Base-by-base conservation (phyloP, 2,113 vertebrate genomes). In the Passer domesticus region DNA sequence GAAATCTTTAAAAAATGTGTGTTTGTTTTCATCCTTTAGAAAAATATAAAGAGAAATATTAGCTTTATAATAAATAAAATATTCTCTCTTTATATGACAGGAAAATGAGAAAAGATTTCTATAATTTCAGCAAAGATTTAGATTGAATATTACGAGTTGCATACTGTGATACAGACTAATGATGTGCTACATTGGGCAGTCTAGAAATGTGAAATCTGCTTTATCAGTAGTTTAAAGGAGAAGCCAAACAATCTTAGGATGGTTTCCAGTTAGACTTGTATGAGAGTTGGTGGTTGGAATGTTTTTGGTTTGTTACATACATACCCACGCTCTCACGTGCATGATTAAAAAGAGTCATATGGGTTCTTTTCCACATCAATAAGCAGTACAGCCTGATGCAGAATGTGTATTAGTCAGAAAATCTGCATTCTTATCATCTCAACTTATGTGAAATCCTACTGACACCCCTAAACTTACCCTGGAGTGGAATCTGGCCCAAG, bases 281-380 rank as follows among this genome's bases (percentile, higher is more conserved):
- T 11, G 22, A 88, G 22, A 68, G 12, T 12, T 30, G 28, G 33
- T 86, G 33, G 13, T 35, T 68, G 24, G 41, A 73, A 64, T 15
- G 13, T 1, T 58, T 86, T 76, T 33, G 8, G 20, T 35, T 64
- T 79, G 24, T 7, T 69, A 49, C 30, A 30, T 11, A 15, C 15
- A 30, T 12, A 6, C 15, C 15, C 31, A 13, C 1, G 0, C 35
- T 33, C 10, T 13, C 44, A 59, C 0, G 0, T 19, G 21, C 27
- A 15, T 47, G 6, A 12, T 15, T 60, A 28, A 30, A 49, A 39
- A 66, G 30, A 74, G 33, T 59, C 33, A 24, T 23, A 9, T 52
- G 9, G 3, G 11, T 69, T 52, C 35, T 80, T 59, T 59, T 63
- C 50, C 47, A 37, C 8, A 46, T 15, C 17, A 60, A 1, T n/a